Percentiles rank a stretch among this genome's conserved stretches.
These are phyloP conservation scores for Amphipyra berbera DNA, from an alignment of 2,888 invertebrate genomes.

Conservation along the genomic window DNA sequence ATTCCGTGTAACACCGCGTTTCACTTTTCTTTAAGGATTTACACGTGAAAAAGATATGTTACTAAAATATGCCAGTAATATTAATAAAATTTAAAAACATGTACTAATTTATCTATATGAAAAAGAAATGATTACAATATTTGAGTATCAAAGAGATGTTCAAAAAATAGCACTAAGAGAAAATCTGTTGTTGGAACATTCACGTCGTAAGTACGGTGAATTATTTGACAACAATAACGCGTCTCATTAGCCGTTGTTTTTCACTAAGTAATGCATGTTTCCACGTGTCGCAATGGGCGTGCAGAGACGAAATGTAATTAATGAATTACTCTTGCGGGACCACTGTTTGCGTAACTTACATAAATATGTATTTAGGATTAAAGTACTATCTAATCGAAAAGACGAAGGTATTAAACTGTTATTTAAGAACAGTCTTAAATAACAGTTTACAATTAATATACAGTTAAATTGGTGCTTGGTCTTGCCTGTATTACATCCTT, in stretches of 20 bases:
- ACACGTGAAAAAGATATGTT: too few relatives aligned
- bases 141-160: too few relatives aligned
- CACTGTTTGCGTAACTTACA: slow-evolving; percentile 42
- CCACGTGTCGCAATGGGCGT: slow-evolving; percentile 51
- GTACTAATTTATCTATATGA: too few relatives aligned
- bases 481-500: neutral
- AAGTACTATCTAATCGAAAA: slow-evolving; percentile 23
- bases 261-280: slow-evolving; percentile 48
- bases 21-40: too few relatives aligned
- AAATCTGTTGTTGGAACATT: neutral
- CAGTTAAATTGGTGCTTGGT: neutral
- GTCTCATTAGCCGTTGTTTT: slow-evolving; percentile 50
- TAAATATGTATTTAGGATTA: slow-evolving; percentile 31
- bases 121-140: too few relatives aligned
- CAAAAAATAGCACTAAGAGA: too few relatives aligned
- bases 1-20: too few relatives aligned
- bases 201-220: slow-evolving; percentile 9
- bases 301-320: slow-evolving; percentile 57
- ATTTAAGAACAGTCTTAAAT: slow-evolving; percentile 15
- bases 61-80: too few relatives aligned
- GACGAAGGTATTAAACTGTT: neutral
- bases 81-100: too few relatives aligned
- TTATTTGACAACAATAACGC: slow-evolving; percentile 42
- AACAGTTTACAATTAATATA: slow-evolving; percentile 19
- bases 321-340: slow-evolving; percentile 61